A percentile compares a stretch with the other conserved stretches of the same genome.
Conservation (phyloP, 2,113 vertebrate species). For the Rhagologus leucostigma region DNA sequence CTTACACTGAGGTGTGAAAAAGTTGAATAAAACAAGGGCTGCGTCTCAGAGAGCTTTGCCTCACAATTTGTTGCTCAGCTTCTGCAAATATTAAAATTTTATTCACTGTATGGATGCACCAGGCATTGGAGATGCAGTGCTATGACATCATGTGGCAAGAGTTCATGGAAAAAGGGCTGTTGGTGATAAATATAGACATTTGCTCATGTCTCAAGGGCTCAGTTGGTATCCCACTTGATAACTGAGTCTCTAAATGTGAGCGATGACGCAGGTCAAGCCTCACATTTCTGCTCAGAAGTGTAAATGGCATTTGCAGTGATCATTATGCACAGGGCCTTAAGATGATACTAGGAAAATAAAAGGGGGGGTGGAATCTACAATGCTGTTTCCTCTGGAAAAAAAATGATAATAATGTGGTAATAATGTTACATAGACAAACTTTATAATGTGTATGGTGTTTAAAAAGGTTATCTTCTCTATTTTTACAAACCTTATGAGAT, state of each 20-base stretch:
- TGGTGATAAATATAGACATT: constrained; percentile 34
- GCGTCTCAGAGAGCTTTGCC: background rate
- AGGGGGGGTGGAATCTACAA: background rate
- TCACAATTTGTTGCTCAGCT: background rate
- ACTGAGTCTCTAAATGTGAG: constrained; percentile 16
- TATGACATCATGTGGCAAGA: constrained; percentile 9
- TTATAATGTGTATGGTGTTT: background rate
- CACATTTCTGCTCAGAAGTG: background rate
- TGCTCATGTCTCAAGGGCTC: background rate
- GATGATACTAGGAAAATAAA: background rate
- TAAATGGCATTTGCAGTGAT: background rate
- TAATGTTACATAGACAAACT: background rate
- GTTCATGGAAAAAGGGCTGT: background rate
- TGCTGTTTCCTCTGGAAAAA: background rate
- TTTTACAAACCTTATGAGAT: background rate
- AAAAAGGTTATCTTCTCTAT: background rate
- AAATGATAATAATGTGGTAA: background rate
- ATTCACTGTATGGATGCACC: background rate
- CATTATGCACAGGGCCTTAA: background rate
- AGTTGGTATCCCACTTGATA: background rate
- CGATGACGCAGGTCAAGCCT: background rate
- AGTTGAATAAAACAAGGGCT: background rate
- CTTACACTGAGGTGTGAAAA: background rate
- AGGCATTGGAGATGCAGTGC: background rate
- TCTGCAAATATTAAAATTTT: background rate